These are phyloP conservation scores for Perca fluviatilis DNA, from an alignment of 2,113 vertebrate species.

Conservation along the genomic window DNA sequence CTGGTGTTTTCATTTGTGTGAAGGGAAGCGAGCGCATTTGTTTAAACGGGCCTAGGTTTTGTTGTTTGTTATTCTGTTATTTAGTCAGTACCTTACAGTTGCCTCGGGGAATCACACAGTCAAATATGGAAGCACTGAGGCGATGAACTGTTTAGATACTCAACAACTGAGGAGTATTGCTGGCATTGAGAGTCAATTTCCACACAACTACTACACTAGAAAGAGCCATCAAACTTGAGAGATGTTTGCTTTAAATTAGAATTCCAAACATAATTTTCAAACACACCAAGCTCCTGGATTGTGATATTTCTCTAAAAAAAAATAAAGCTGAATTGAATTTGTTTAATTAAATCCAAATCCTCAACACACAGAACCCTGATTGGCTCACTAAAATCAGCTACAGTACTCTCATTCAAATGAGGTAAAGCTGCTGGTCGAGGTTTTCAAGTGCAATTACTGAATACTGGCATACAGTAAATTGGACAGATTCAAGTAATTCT, in stretches of 20 bases:
- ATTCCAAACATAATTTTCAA: not conserved
- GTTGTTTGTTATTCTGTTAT: slow-evolving; percentile 27
- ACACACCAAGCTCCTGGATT: not conserved
- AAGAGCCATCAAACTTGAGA: not conserved
- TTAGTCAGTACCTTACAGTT: slow-evolving; percentile 35
- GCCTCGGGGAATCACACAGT: slow-evolving; percentile 46
- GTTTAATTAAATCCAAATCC: not conserved
- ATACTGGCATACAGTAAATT: too few species aligned
- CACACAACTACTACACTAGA: not conserved
- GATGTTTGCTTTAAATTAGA: slow-evolving; percentile 3
- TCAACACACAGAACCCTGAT: not conserved
- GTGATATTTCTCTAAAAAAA: not conserved
- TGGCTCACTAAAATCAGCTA: not conserved
- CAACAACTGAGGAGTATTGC: slow-evolving; percentile 19
- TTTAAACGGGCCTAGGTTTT: slow-evolving; percentile 16
- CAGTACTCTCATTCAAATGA: not conserved
- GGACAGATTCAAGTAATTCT: not conserved
- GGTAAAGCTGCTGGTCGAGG: not conserved
- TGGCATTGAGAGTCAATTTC: slow-evolving; percentile 38
- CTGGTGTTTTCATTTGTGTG: slow-evolving; percentile 68
- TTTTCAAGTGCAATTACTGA: too few species aligned
- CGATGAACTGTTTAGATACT: slow-evolving; percentile 22
- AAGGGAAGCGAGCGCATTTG: slow-evolving; percentile 27
- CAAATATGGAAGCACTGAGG: slow-evolving; percentile 62
- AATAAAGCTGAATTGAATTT: not conserved